Evolutionary conservation across 2,888 invertebrate genomes (phyloP).

Genomic region (Arrhopalites spinosus): DNA sequence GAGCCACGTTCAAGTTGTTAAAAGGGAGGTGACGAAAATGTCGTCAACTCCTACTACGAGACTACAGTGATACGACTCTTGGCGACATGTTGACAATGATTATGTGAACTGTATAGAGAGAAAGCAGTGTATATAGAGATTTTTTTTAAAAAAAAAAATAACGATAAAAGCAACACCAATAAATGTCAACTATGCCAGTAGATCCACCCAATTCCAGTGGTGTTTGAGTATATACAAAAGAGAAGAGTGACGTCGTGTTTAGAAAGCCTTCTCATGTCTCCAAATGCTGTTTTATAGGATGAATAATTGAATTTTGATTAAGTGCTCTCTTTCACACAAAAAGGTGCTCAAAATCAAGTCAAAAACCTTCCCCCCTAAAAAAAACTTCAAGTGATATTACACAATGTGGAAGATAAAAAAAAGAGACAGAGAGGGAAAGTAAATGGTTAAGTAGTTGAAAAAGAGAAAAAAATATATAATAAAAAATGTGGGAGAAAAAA

Average conservation of each 20-base stretch:
- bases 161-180: too few species aligned
- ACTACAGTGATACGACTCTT: too few species aligned
- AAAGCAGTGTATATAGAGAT: neutral
- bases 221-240: neutral
- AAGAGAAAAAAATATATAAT: too few species aligned
- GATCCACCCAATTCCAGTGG: too few species aligned
- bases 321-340: neutral
- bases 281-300: constrained; percentile 6
- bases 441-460: too few species aligned
- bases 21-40: too few species aligned
- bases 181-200: too few species aligned
- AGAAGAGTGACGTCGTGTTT: neutral
- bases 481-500: too few species aligned
- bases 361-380: neutral
- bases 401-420: neutral
- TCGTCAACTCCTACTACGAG: too few species aligned
- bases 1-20: too few species aligned
- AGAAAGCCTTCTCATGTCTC: constrained; percentile 25
- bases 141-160: neutral
- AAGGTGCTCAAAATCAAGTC: neutral
- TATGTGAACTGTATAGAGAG: too few species aligned
- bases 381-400: neutral
- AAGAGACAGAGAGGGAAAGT: neutral
- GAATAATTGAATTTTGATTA: constrained; percentile 27
- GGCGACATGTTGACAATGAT: too few species aligned